These are phyloP conservation scores for Trypoxylon attenuatum DNA, from an alignment of 2,888 invertebrate species.

Conservation along the genomic window DNA sequence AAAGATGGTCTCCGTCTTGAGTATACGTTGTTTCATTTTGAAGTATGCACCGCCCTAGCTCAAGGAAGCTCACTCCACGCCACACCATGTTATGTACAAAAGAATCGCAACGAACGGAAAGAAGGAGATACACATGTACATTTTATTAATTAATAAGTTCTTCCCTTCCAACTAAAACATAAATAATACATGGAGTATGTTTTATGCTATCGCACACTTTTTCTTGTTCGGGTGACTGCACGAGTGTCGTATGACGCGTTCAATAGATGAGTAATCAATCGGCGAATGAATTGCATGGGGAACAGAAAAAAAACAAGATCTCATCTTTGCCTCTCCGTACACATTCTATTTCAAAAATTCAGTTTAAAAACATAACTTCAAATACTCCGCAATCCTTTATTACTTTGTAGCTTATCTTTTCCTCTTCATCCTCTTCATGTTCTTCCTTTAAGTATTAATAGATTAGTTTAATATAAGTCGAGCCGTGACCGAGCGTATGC, in stretches of 20 bases:
- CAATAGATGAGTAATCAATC: conserved; percentile 32
- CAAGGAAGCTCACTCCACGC: background rate
- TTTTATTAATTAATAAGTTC: conserved; percentile 63
- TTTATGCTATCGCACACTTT: conserved; percentile 53
- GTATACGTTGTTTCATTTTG: too few relatives aligned
- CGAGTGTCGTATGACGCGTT: conserved; percentile 23
- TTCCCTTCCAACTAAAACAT: conserved; percentile 59
- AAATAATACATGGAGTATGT: conserved; percentile 60
- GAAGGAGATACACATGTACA: conserved; percentile 56
- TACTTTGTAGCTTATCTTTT: conserved; percentile 68
- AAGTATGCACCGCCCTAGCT: background rate
- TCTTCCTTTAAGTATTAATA: conserved; percentile 65
- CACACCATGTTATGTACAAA: conserved; percentile 15
- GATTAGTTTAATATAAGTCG: conserved; percentile 69
- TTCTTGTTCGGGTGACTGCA: conserved; percentile 37
- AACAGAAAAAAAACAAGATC: conserved; percentile 55
- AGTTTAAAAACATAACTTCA: conserved; percentile 73
- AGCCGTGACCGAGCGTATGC: conserved; percentile 64
- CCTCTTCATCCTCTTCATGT: conserved; percentile 63
- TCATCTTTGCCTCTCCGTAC: conserved; percentile 70
- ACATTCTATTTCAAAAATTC: conserved; percentile 73
- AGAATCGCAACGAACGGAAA: conserved; percentile 47
- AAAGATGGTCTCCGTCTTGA: background rate
- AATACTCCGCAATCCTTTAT: conserved; percentile 70
- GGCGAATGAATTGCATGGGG: conserved; percentile 45